phyloP scores from a whole-genome alignment of 2,888 invertebrate genomes.

The Dysmachus trigonus region DNA sequence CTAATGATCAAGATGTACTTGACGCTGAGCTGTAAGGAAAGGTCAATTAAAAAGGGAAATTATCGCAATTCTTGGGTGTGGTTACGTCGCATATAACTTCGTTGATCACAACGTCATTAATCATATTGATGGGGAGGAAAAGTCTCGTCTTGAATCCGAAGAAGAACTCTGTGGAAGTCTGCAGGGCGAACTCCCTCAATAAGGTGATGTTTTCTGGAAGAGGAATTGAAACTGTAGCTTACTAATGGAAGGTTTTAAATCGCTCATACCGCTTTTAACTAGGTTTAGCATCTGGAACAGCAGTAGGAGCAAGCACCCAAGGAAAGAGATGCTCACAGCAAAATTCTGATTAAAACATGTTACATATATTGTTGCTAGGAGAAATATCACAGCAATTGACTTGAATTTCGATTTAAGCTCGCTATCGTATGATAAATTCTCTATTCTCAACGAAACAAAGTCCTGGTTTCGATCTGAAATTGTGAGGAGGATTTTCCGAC shows the following conservation, averaged over 20 bases:
- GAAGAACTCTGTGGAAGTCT: conserved; percentile 59
- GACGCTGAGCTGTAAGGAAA: conserved; percentile 59
- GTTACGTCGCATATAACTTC: conserved; percentile 65
- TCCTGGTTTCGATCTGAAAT: conserved; percentile 45
- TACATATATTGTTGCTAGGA: neutral
- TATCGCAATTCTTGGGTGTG: neutral
- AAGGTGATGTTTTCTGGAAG: conserved; percentile 57
- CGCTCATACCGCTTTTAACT: conserved; percentile 1
- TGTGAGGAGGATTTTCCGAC: conserved; percentile 41
- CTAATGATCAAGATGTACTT: conserved; percentile 62
- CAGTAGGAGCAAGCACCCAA: neutral
- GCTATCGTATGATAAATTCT: conserved; percentile 47
- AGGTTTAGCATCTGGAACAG: neutral
- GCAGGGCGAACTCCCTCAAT: conserved; percentile 61
- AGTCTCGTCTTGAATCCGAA: conserved; percentile 56
- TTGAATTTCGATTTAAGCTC: conserved; percentile 46
- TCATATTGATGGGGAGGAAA: conserved; percentile 59
- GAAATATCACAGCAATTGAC: neutral
- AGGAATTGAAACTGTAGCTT: neutral
- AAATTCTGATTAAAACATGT: neutral
- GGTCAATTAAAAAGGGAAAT: neutral
- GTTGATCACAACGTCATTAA: conserved; percentile 64
- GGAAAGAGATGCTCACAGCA: neutral
- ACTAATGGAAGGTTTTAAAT: neutral
- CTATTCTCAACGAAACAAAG: conserved; percentile 51